A percentile compares a stretch with the other conserved stretches of the same genome.
These are phyloP conservation scores for Drosophila nasuta DNA, from an alignment of 1,140 invertebrate species.

Conservation along the genomic window DNA sequence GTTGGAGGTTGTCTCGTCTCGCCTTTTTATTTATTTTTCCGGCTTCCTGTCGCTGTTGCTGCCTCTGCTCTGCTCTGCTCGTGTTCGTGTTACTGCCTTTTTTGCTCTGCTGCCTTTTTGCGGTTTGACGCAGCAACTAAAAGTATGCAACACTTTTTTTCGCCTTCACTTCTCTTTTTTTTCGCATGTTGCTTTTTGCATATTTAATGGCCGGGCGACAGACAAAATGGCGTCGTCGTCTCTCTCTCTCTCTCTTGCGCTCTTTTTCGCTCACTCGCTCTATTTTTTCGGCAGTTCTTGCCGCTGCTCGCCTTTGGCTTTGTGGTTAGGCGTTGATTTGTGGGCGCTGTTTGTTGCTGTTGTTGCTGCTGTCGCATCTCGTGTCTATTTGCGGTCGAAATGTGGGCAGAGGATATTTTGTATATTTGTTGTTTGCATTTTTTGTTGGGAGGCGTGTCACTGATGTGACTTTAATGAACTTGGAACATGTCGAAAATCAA, in stretches of 20 bases:
- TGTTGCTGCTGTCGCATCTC: constrained; percentile 51
- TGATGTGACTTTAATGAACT: constrained; percentile 83
- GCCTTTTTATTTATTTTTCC: constrained; percentile 76
- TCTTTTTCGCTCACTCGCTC: too few relatives aligned
- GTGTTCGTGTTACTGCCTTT: constrained; percentile 17
- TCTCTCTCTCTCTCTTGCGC: not conserved
- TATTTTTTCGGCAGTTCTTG: constrained; percentile 14
- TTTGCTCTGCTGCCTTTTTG: constrained; percentile 69
- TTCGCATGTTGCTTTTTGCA: constrained; percentile 81
- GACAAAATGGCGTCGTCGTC: constrained; percentile 72
- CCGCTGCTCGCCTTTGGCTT: constrained; percentile 5
- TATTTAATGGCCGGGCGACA: constrained; percentile 76
- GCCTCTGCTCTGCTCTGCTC: not conserved
- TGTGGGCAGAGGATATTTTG: constrained; percentile 43
- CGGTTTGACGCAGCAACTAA: constrained; percentile 79
- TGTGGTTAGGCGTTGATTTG: constrained; percentile 82
- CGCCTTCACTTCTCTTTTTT: constrained; percentile 22
- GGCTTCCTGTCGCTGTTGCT: constrained; percentile 64
- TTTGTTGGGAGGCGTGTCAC: constrained; percentile 19
- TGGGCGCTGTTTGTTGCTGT: constrained; percentile 62
- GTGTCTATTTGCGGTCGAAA: constrained; percentile 73
- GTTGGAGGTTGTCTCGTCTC: constrained; percentile 37
- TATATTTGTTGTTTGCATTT: constrained; percentile 14
- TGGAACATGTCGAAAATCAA: constrained; percentile 69
- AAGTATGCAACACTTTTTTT: constrained; percentile 79